Conservation (phyloP, 2,113 vertebrate genomes). For the Salvelinus fontinalis region DNA sequence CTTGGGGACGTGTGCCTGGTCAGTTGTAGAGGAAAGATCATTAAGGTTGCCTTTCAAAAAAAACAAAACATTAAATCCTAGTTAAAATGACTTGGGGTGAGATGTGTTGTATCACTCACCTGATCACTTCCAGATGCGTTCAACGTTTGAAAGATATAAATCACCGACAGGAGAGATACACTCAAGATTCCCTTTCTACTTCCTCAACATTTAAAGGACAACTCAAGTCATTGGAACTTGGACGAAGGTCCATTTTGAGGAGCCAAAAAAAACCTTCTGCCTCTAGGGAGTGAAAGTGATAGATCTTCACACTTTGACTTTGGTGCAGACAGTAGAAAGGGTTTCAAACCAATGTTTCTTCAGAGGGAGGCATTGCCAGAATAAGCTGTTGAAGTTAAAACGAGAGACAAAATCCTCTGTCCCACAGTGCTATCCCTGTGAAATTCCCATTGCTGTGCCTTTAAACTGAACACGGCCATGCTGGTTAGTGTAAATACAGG, state of each 20-base stretch:
- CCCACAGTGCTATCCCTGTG: slow-evolving; percentile 52
- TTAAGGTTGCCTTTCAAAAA: background rate
- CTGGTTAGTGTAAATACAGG: slow-evolving; percentile 32
- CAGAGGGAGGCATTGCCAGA: slow-evolving; percentile 47
- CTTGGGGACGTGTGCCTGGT: background rate
- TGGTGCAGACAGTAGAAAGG: slow-evolving; percentile 54
- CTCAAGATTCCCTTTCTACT: slow-evolving; percentile 10
- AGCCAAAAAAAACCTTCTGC: slow-evolving; percentile 41
- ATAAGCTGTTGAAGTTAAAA: slow-evolving; percentile 46
- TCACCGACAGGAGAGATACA: background rate
- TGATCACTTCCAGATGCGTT: background rate
- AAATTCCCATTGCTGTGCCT: slow-evolving; percentile 61
- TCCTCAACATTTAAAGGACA: slow-evolving; percentile 34
- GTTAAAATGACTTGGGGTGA: too few species aligned
- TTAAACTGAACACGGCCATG: slow-evolving; percentile 27
- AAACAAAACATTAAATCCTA: background rate
- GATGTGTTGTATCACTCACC: too few species aligned
- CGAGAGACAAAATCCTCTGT: background rate
- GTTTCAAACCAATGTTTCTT: slow-evolving; percentile 44
- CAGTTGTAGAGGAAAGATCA: background rate
- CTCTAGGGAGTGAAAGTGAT: slow-evolving; percentile 51
- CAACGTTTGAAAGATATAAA: background rate
- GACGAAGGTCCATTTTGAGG: slow-evolving; percentile 3
- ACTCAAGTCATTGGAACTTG: slow-evolving; percentile 11
- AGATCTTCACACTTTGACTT: slow-evolving; percentile 52